Evolutionary conservation across 2,888 invertebrate species (phyloP), one percentile per base, ranked within the genome.

Genomic region (Polydrusus tereticollis): DNA sequence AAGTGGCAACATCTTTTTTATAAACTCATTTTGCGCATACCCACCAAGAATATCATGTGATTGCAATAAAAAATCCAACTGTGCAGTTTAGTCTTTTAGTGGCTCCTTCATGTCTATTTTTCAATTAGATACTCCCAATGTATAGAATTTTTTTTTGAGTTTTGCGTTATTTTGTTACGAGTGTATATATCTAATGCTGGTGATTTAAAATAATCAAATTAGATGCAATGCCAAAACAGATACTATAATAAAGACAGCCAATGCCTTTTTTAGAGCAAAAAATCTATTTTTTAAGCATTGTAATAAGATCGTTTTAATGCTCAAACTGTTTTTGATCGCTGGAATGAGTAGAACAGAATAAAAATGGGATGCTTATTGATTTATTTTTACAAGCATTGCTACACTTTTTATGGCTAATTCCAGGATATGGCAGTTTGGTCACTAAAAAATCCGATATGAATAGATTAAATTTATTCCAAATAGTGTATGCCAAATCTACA

Each of bases 401-500:
- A 33, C 33, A 6, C 6, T 16, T 16, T 16, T 43, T 43, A 2
- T 38, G 5, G 38, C 45, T 7, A 45, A 14, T 7, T 16, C 14
- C 41, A 43, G 7, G 16, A 47, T 41, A 38, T 38, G 12, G n/a
- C 29, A 60, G 21, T 43, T 60, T 60, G 59, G 14, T 10, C 41
- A 14, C 10, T 60, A 60, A 43, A 60, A 60, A 16, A 26, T 6
- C 18, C 47, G 6, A 50, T 23, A 50, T 14, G 12, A 45, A 45
- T 60, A 45, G 21, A 62, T 29, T 62, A 62, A 36, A 69, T 41
- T 60, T 62, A 71, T 71, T 71, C 71, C 72, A 72, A 72, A 67
- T 68, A 72, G 69, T 69, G 65, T 73, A 73, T 73, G 73, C 73
- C 73, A 73, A 73, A 73, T 69, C 58, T 65, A 58, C 73, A 73